Percentiles rank a stretch among this genome's conserved stretches.
phyloP scores from a whole-genome alignment of 1,140 invertebrate species.

The Pygmarrhopalites habei region DNA sequence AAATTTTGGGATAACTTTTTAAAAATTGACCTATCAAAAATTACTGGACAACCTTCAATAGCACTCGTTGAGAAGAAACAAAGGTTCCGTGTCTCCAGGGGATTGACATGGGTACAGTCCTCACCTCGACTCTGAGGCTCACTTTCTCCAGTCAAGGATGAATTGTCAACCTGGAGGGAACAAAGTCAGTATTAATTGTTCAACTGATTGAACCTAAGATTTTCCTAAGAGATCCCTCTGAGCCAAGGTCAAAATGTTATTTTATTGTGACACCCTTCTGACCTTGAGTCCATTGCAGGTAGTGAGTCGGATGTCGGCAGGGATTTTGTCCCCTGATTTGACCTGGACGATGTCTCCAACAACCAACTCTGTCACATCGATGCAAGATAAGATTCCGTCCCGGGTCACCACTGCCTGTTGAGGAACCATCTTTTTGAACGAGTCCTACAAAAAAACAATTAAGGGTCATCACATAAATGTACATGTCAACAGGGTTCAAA shows the following conservation, averaged over 20 bases:
- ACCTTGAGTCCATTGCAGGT: constrained; percentile 57
- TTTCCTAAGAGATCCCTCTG: too few species aligned
- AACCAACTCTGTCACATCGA: constrained; percentile 83
- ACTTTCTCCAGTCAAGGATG: constrained; percentile 35
- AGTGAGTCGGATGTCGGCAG: constrained; percentile 48
- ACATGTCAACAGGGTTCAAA: background rate
- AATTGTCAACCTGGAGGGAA: constrained; percentile 54
- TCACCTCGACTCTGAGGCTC: constrained; percentile 37
- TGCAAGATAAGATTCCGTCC: constrained; percentile 83
- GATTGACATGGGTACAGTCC: constrained; percentile 46
- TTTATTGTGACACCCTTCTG: too few species aligned
- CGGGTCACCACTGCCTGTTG: constrained; percentile 87
- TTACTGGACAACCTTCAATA: constrained; percentile 46
- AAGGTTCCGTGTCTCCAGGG: constrained; percentile 47
- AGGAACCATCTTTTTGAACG: constrained; percentile 91
- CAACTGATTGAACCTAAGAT: too few species aligned
- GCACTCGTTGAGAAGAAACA: constrained; percentile 50
- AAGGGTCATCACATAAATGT: background rate
- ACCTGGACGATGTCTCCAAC: constrained; percentile 90
- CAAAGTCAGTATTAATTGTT: background rate
- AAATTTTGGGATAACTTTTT: constrained; percentile 48
- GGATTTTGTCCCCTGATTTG: constrained; percentile 61
- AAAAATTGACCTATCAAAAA: constrained; percentile 38
- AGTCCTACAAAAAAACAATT: constrained; percentile 53
- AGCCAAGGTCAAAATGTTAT: too few species aligned